Evolutionary conservation across 1,140 invertebrate genomes (phyloP), one percentile per base, ranked within the genome.

Genomic region (Anoplolepis gracilipes): DNA sequence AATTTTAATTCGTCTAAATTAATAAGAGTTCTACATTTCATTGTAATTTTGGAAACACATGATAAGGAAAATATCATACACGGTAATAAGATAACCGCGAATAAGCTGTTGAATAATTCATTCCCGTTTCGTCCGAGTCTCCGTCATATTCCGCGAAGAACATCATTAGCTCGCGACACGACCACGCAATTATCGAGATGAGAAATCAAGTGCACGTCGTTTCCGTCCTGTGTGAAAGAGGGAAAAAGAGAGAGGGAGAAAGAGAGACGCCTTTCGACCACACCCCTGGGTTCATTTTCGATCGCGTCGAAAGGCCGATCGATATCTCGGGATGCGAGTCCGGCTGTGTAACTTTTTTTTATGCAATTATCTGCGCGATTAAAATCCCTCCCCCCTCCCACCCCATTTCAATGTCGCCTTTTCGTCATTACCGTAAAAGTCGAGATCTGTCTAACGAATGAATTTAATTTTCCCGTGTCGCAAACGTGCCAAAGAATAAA

Each of bases 281-380:
- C 88, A 89, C 88, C 88, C 88, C 87, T 86, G 62, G 7, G 22
- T 77, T 22, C 64, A 82, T 81, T 88, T 88, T 88, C 49, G 84
- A 88, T 88, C 87, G 67, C 53, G 22, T 49, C 19, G 67, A 89
- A 85, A 59, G 62, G 13, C 28, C 33, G 57, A 86, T 82, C 87
- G 84, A 89, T 88, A 89, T 79, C 76, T 10, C 16, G 53, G 19
- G 46, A 49, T 42, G 16, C 55, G 33, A 6, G 33, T 25, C 25
- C 28, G 53, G 53, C 13, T 19, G 36, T 13, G 13, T 36, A 30
- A 72, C 42, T 42, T 49, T 49, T 49, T 72, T 19, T 4, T 28
- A 62, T 10, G 73, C 5, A 76, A 76, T 59, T 55, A 36, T 59
- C 1, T 1, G 30, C 25, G 13, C 46, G 13, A 22, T 69, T 55